Evolutionary conservation across 2,113 vertebrate species (phyloP).

Genomic region (Hydropotes inermis): DNA sequence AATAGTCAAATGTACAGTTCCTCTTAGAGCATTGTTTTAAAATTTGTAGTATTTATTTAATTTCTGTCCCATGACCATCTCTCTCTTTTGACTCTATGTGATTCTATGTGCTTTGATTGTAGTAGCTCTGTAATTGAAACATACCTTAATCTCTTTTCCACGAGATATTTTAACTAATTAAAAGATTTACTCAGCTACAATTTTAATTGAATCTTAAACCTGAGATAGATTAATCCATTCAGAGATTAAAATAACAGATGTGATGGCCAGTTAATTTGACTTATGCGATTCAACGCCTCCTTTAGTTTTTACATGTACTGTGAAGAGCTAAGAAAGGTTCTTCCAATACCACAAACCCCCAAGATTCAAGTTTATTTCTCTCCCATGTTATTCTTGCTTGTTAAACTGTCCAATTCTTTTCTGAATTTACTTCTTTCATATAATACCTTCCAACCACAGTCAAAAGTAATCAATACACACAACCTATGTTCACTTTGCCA

Average conservation of each 20-base stretch:
- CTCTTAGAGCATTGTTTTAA: not conserved
- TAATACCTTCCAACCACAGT: not conserved
- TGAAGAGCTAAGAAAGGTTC: not conserved
- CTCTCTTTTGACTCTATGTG: not conserved
- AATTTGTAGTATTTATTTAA: not conserved
- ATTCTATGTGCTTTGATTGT: not conserved
- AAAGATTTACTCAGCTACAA: conserved; percentile 17
- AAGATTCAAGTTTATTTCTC: not conserved
- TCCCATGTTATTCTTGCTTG: not conserved
- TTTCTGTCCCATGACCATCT: not conserved
- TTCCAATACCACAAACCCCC: not conserved
- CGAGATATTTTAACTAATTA: conserved; percentile 41
- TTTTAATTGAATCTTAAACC: conserved; percentile 38
- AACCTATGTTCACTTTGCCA: not conserved
- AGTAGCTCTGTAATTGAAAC: not conserved
- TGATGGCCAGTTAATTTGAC: conserved; percentile 10
- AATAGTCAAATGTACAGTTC: not conserved
- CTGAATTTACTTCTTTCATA: not conserved
- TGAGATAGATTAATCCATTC: conserved; percentile 1
- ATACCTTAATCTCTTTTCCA: not conserved
- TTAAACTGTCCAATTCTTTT: not conserved
- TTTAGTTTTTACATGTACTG: not conserved
- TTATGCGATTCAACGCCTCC: not conserved
- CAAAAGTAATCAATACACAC: not conserved
- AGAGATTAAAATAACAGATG: conserved; percentile 33